Evolutionary conservation across 2,113 vertebrate species (phyloP).

Genomic region (Recurvirostra avosetta): DNA sequence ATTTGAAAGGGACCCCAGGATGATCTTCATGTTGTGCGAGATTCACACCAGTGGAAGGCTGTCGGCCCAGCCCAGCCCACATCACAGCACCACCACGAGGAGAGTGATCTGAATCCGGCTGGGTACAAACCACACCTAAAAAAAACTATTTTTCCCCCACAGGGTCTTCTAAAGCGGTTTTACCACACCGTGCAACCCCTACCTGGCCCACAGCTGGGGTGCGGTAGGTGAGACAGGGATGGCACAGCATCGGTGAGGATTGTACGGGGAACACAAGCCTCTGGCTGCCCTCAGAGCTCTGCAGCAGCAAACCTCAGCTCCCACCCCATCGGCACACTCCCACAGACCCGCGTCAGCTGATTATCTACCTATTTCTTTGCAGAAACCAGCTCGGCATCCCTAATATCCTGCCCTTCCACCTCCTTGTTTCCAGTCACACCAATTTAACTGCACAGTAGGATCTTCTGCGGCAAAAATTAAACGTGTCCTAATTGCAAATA

Average conservation of each 20-base stretch:
- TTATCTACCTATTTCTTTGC: not conserved
- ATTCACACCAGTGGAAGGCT: not conserved
- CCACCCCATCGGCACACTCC: rapidly evolving
- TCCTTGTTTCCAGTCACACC: not conserved
- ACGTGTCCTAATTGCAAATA: not conserved
- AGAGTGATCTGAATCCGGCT: not conserved
- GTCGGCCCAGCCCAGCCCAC: not conserved
- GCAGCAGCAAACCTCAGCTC: not conserved
- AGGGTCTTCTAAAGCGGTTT: not conserved
- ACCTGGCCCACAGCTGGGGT: not conserved
- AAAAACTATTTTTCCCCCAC: rapidly evolving
- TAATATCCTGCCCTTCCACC: not conserved
- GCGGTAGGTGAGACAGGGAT: not conserved
- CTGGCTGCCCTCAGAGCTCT: not conserved
- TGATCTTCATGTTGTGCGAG: not conserved
- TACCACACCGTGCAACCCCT: not conserved
- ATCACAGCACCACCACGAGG: not conserved
- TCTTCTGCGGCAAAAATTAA: not conserved
- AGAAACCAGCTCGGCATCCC: not conserved
- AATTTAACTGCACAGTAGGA: not conserved
- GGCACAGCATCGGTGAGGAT: not conserved
- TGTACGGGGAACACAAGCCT: rapidly evolving
- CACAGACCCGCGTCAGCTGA: rapidly evolving
- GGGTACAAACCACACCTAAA: not conserved
- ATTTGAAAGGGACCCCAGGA: not conserved